phyloP scores from a whole-genome alignment of 2,113 vertebrate genomes.

The Chionodraco myersi region DNA sequence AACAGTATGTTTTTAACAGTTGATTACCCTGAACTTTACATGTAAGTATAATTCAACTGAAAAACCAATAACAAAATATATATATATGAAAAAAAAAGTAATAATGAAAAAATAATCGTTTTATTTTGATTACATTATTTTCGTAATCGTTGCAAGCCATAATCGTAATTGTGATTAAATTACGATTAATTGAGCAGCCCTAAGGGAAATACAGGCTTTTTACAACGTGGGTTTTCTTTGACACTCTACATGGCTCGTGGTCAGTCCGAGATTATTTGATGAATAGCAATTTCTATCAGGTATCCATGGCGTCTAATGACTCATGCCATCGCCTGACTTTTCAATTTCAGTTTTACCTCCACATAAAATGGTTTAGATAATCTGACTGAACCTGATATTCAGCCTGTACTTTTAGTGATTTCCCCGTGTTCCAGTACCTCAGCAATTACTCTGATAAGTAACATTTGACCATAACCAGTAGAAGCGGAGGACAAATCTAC shows the following conservation, averaged over 20 bases:
- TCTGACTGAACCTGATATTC: not conserved
- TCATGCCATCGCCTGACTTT: not conserved
- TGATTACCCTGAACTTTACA: too few relatives aligned
- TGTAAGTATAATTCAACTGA: too few relatives aligned
- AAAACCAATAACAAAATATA: too few relatives aligned
- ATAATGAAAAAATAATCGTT: too few relatives aligned
- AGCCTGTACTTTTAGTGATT: not conserved
- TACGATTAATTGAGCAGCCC: too few relatives aligned
- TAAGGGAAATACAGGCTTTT: not conserved
- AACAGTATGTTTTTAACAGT: too few relatives aligned
- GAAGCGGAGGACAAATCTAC: too few relatives aligned
- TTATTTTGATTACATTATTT: too few relatives aligned
- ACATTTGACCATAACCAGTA: not conserved
- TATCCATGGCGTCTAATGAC: not conserved
- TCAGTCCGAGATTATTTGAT: not conserved
- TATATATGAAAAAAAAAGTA: too few relatives aligned
- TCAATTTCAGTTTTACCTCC: constrained; percentile 5
- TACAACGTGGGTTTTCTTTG: not conserved
- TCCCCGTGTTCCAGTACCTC: not conserved
- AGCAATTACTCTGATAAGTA: not conserved
- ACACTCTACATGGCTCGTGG: not conserved
- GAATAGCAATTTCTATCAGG: not conserved
- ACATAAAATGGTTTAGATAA: not conserved
- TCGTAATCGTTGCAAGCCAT: too few relatives aligned
- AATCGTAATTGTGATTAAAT: too few relatives aligned